Percentiles rank a stretch among this genome's conserved stretches.
Evolutionary conservation across 2,888 invertebrate species (phyloP).

Genomic region (Troglohyphantes excavatus): DNA sequence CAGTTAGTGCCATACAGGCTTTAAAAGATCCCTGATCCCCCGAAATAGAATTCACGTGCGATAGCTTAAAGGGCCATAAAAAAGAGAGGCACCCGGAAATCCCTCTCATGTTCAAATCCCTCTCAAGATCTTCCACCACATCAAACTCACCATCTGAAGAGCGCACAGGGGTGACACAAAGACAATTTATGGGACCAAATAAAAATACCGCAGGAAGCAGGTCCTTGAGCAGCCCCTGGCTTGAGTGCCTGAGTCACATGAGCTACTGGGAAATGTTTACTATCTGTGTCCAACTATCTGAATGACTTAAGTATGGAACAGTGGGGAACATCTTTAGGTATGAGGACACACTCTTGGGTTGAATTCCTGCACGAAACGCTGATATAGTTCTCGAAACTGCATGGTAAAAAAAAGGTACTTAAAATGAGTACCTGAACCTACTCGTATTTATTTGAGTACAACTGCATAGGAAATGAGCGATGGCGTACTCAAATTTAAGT

Average conservation of each 20-base stretch:
- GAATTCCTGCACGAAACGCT: neutral
- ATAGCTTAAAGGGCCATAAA: neutral
- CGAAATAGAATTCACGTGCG: constrained; percentile 34
- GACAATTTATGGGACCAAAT: constrained; percentile 52
- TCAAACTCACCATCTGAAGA: constrained; percentile 19
- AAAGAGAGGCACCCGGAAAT: constrained; percentile 20
- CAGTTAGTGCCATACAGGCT: neutral
- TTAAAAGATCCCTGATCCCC: neutral
- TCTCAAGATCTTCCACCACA: constrained; percentile 10
- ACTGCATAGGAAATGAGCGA: too few relatives aligned
- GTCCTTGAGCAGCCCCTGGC: constrained; percentile 24
- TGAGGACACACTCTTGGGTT: neutral
- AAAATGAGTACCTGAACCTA: too few relatives aligned
- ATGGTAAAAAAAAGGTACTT: too few relatives aligned
- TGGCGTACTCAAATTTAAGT: too few relatives aligned
- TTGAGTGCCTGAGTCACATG: constrained; percentile 41
- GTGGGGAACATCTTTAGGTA: neutral
- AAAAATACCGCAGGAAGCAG: constrained; percentile 29
- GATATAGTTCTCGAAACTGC: neutral
- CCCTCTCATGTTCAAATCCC: constrained; percentile 16
- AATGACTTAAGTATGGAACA: neutral
- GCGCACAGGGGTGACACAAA: constrained; percentile 30
- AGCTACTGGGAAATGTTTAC: neutral
- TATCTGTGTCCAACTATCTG: neutral
- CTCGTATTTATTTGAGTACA: too few relatives aligned